Percentiles rank a stretch among this genome's conserved stretches.
Conservation (phyloP, 2,113 vertebrate genomes). For the Ivindomyrus marchei region DNA sequence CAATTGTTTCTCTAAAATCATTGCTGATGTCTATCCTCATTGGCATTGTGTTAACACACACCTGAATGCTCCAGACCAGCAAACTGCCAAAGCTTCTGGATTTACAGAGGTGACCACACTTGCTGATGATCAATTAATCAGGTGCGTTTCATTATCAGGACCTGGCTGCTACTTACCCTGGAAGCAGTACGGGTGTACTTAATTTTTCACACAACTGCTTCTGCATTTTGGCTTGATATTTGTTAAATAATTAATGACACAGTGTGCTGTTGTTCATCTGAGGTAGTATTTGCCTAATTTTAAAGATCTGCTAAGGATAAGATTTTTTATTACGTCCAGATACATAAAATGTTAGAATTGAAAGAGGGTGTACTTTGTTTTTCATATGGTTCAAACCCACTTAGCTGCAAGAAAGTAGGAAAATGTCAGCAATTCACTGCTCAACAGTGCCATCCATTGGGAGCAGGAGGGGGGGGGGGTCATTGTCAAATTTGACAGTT, state of each 20-base stretch:
- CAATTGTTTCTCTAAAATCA: background rate
- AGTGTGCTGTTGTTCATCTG: no score
- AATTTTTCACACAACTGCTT: no score
- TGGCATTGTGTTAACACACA: background rate
- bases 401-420: background rate
- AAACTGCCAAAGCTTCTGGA: background rate
- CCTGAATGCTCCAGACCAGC: background rate
- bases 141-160: background rate
- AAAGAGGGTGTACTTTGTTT: no score
- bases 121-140: background rate
- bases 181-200: no score
- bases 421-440: background rate
- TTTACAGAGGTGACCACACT: background rate
- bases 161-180: background rate
- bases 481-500: background rate
- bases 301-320: no score
- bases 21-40: background rate
- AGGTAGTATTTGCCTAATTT: no score
- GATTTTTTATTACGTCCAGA: no score
- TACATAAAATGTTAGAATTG: no score
- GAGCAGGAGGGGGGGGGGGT: background rate
- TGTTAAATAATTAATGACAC: no score
- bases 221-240: no score
- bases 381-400: no score
- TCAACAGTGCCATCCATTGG: background rate